These are phyloP conservation scores for Microtus ochrogaster DNA, from an alignment of 2,113 vertebrate species.

Conservation along the genomic window DNA sequence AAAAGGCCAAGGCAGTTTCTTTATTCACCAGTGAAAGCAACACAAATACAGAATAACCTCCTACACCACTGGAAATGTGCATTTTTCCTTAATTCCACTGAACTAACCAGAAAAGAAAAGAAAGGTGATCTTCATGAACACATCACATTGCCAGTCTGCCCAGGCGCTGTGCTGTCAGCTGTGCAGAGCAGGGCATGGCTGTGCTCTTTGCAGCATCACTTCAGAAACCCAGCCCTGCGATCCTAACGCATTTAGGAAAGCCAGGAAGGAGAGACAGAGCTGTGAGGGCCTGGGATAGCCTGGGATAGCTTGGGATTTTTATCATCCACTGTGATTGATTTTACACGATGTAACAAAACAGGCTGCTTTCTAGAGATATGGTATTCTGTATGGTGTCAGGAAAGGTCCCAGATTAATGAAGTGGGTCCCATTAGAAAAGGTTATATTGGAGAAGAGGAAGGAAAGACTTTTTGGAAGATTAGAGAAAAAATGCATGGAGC, in stretches of 20 bases:
- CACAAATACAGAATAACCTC: too few species aligned
- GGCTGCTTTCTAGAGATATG: neutral
- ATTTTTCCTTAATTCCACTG: neutral
- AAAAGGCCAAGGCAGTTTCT: too few species aligned
- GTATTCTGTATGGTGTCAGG: neutral
- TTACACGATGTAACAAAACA: neutral
- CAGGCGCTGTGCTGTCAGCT: too few species aligned
- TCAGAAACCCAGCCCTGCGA: neutral
- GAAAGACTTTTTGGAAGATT: neutral
- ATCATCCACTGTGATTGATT: neutral
- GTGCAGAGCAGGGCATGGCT: too few species aligned
- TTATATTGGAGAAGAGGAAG: neutral
- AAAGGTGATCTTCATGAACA: neutral
- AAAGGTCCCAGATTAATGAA: neutral
- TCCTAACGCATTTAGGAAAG: too few species aligned
- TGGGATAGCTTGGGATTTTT: neutral
- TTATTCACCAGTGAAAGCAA: too few species aligned
- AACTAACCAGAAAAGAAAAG: neutral
- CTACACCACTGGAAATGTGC: too few species aligned
- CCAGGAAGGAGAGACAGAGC: neutral
- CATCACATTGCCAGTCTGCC: rapidly evolving
- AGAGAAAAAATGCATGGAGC: neutral
- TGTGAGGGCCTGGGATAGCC: neutral
- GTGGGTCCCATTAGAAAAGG: neutral
- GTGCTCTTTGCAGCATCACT: too few species aligned